Percentiles rank a stretch among this genome's conserved stretches.
Evolutionary conservation across 2,113 vertebrate genomes (phyloP).

Genomic region (Varanus salvator): DNA sequence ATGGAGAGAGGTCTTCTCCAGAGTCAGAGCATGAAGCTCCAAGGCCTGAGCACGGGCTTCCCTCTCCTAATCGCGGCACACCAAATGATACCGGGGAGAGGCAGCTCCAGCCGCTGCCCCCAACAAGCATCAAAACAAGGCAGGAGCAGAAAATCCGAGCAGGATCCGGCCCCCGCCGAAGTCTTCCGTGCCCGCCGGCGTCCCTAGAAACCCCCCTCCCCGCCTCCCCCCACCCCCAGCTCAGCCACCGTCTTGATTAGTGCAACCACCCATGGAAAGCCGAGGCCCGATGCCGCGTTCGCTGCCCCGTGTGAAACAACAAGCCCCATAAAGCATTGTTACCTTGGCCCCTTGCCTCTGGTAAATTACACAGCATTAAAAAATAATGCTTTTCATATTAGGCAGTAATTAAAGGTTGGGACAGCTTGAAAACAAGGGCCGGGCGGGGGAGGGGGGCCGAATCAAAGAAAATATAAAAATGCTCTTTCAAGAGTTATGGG

Average conservation of each 20-base stretch:
- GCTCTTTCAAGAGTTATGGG: constrained; percentile 88
- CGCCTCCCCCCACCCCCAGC: constrained; percentile 78
- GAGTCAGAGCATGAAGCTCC: not conserved
- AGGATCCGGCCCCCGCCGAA: constrained; percentile 80
- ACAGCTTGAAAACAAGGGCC: constrained; percentile 86
- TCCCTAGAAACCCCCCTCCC: constrained; percentile 76
- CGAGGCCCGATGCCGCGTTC: constrained; percentile 81
- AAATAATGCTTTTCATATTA: constrained; percentile 93
- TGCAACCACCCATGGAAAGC: constrained; percentile 89
- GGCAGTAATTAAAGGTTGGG: constrained; percentile 91
- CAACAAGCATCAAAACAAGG: constrained; percentile 78
- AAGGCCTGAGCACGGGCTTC: not conserved
- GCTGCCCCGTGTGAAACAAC: constrained; percentile 84
- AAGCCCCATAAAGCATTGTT: constrained; percentile 86
- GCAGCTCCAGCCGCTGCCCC: constrained; percentile 60
- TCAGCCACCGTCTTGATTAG: constrained; percentile 89
- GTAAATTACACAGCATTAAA: constrained; percentile 91
- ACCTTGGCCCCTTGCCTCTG: constrained; percentile 86
- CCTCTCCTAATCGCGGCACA: not conserved
- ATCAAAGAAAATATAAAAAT: constrained; percentile 89
- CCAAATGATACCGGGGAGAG: constrained; percentile 34
- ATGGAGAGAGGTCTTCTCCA: not conserved
- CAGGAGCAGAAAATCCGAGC: constrained; percentile 75
- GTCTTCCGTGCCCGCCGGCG: constrained; percentile 80
- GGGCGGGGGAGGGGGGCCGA: constrained; percentile 75